phyloP scores from a whole-genome alignment of 1,140 invertebrate genomes.

The Euglossa dilemma region DNA sequence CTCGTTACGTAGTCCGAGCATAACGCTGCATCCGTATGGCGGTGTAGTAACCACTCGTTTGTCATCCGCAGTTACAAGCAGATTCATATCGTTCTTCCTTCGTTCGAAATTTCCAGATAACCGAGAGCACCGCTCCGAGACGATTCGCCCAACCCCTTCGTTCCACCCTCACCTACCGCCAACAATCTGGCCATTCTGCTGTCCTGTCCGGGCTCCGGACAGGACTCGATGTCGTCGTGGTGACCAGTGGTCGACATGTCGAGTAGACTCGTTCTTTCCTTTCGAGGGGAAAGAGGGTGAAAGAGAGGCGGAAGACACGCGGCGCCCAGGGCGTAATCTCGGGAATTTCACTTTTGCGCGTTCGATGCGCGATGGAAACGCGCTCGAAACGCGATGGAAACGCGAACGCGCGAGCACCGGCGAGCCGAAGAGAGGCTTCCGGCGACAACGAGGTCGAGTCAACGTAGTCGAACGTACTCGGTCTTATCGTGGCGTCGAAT shows the following conservation, averaged over 20 bases:
- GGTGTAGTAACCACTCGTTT: conserved; percentile 23
- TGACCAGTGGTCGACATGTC: conserved; percentile 28
- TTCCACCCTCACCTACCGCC: conserved; percentile 26
- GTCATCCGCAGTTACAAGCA: conserved; percentile 6
- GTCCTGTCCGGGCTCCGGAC: conserved; percentile 11
- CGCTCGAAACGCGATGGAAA: background rate
- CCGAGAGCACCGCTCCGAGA: background rate
- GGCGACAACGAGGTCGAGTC: conserved; percentile 36
- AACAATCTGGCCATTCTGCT: conserved; percentile 2
- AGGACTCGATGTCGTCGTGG: conserved; percentile 47
- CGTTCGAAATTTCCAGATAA: background rate
- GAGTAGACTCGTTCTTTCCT: no score
- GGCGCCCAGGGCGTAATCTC: conserved; percentile 48
- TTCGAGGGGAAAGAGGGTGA: background rate
- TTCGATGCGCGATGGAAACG: background rate
- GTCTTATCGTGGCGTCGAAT: conserved; percentile 57
- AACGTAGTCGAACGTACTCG: background rate
- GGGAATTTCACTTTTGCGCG: conserved; percentile 70
- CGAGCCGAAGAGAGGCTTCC: conserved; percentile 32
- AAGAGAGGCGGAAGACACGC: conserved; percentile 29
- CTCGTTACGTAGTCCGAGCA: conserved; percentile 20
- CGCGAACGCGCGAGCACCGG: background rate
- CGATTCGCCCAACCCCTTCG: background rate
- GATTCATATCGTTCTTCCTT: background rate
- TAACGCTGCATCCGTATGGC: conserved; percentile 14